A percentile compares a stretch with the other conserved stretches of the same genome.
These are phyloP conservation scores for Drosophila flavopinicola DNA, from an alignment of 2,888 invertebrate genomes.

Conservation along the genomic window DNA sequence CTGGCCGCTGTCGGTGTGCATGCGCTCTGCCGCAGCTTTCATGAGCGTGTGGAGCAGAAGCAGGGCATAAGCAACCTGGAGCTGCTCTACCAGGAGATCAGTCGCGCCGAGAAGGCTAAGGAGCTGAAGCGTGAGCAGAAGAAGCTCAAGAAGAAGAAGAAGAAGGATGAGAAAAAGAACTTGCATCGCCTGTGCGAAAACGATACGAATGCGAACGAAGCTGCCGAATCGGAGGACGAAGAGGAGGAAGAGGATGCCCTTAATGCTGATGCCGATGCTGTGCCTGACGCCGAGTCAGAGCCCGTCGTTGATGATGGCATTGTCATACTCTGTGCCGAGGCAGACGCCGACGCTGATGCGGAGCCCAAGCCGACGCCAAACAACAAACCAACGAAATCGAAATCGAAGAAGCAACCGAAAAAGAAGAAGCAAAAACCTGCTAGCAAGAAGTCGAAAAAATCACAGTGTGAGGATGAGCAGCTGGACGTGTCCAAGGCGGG, in stretches of 20 bases:
- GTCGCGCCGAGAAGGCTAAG: conserved; percentile 93
- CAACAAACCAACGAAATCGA: conserved; percentile 67
- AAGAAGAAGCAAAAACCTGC: conserved; percentile 74
- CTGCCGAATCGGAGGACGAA: conserved; percentile 68
- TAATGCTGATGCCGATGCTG: conserved; percentile 23
- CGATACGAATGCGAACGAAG: conserved; percentile 53
- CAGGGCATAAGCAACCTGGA: conserved; percentile 95
- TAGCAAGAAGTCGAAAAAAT: conserved; percentile 51
- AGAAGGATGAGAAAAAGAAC: conserved; percentile 86
- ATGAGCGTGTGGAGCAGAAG: conserved; percentile 94
- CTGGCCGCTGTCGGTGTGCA: conserved; percentile 95
- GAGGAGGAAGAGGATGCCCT: conserved; percentile 76
- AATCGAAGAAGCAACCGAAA: conserved; percentile 75
- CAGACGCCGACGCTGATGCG: conserved; percentile 28
- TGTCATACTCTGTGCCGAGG: conserved; percentile 47
- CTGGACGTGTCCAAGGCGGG: conserved; percentile 43
- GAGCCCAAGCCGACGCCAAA: conserved; percentile 33
- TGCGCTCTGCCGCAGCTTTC: conserved; percentile 94
- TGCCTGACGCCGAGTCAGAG: conserved; percentile 5
- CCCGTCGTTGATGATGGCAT: conserved; percentile 70
- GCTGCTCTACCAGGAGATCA: conserved; percentile 93
- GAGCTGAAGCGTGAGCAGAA: conserved; percentile 94
- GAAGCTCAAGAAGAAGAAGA: conserved; percentile 92
- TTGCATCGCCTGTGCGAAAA: conserved; percentile 73
- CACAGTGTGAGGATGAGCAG: conserved; percentile 40